phyloP scores from a whole-genome alignment of 2,797 vertebrate species.

The Darevskia mixta region DNA sequence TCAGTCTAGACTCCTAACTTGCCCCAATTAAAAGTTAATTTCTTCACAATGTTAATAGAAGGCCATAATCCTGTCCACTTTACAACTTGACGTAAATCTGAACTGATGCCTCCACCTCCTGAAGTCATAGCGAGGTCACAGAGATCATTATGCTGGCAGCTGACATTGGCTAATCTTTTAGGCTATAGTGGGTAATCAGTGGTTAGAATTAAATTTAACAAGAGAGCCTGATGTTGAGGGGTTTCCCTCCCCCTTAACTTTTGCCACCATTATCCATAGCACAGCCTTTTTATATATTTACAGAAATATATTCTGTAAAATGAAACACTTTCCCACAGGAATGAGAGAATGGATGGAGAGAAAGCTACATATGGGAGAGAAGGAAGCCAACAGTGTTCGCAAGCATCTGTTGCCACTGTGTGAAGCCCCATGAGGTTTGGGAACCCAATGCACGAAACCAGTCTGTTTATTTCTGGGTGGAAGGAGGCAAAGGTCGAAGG shows the following conservation, averaged over 20 bases:
- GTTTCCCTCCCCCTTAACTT: constrained; percentile 21
- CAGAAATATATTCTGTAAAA: constrained; percentile 12
- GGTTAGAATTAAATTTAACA: constrained; percentile 51
- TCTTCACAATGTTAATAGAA: constrained; percentile 47
- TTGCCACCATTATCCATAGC: background rate
- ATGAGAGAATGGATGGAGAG: background rate
- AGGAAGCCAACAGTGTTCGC: too few species aligned
- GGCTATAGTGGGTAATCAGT: constrained; percentile 48
- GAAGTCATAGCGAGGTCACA: constrained; percentile 64
- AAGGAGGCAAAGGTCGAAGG: too few species aligned
- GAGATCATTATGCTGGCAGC: constrained; percentile 52
- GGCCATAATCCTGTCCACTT: constrained; percentile 54
- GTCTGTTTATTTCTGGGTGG: too few species aligned
- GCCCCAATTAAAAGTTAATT: constrained; percentile 69
- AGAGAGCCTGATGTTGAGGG: constrained; percentile 35
- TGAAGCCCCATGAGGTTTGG: too few species aligned
- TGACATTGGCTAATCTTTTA: constrained; percentile 67
- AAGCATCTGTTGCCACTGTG: background rate
- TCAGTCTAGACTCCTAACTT: constrained; percentile 55
- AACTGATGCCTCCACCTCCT: constrained; percentile 64
- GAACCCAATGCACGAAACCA: too few species aligned
- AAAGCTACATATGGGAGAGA: too few species aligned
- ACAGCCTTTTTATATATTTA: background rate
- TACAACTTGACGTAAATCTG: constrained; percentile 69
- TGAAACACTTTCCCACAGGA: background rate